Evolutionary conservation across 2,797 vertebrate genomes (phyloP).

Genomic region (Chaenodraco wilsoni): DNA sequence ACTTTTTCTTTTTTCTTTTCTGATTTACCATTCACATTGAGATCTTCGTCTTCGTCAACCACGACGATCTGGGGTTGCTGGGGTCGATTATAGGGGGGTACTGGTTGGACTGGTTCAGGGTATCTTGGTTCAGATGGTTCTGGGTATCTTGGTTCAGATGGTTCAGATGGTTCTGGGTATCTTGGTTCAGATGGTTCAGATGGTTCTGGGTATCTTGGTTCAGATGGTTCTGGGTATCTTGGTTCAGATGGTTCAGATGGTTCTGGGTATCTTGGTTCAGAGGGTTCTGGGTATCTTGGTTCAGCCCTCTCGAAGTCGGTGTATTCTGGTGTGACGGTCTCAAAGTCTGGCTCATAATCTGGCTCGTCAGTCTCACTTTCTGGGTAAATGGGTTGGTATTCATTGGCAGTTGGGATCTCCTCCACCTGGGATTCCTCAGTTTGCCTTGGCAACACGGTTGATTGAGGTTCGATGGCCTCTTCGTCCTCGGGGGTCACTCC

Average conservation of each 20-base stretch:
- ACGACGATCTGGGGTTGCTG: slow-evolving; percentile 86
- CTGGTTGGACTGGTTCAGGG: slow-evolving; percentile 46
- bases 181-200: neutral
- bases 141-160: neutral
- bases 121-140: neutral
- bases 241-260: neutral
- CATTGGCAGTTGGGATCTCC: neutral
- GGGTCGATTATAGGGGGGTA: slow-evolving; percentile 53
- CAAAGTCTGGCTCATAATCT: neutral
- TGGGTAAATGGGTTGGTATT: slow-evolving; percentile 25
- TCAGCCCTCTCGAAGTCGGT: neutral
- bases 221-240: neutral
- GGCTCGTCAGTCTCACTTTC: slow-evolving; percentile 11
- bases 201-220: neutral
- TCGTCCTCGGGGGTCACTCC: slow-evolving; percentile 50
- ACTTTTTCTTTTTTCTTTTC: neutral
- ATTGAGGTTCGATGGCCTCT: neutral
- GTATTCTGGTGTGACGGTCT: slow-evolving; percentile 5
- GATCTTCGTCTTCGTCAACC: slow-evolving; percentile 86
- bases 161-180: neutral
- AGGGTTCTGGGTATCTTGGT: neutral
- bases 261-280: neutral
- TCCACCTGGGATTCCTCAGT: slow-evolving; percentile 1
- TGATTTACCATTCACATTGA: slow-evolving; percentile 88
- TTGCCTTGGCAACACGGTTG: slow-evolving; percentile 21